Base-by-base conservation (phyloP, 2,888 invertebrate species). In the Lasius fuliginosus region DNA sequence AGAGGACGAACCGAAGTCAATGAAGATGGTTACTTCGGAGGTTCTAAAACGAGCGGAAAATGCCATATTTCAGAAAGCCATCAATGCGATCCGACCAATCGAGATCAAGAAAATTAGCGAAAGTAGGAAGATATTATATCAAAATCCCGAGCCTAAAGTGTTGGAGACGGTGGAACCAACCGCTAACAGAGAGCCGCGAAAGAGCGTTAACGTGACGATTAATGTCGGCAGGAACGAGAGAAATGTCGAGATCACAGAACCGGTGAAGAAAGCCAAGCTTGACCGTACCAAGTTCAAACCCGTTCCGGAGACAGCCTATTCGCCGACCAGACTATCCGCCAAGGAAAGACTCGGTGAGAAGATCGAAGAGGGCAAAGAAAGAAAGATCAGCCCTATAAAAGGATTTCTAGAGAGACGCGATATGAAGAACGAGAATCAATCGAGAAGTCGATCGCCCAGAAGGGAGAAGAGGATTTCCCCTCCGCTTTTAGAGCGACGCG, bases 11-110 rank as follows among this genome's bases (percentile, higher is more conserved):
- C 86, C 89, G 0, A 94, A 94, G 73, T 90, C 91, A 0, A 91
- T 91, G 5, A 98, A 98, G 95, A 97, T 97, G 60, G 95, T 97
- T 0, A 98, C 98, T 1, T 97, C 97, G 30, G 98, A 98, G 95
- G 98, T 99, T 5, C 95, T 99, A 73, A 98, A 98, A 93, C 96
- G 98, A 89, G 98, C 99, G 1, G 98, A 99, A 95, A 98, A 98
- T 94, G 98, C 98, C 0, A 97, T 99, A 90, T 98, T 98, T 94
- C 98, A 98, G 62, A 98, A 98, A 94, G 98, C 98, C 0, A 97
- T 98, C 64, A 98, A 97, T 92, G 97, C 98, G 0, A 97, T 98
- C 67, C 96, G 97, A 83, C 97, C 97, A 0, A 97, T 97, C 75
- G 97, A 97, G 95, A 97, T 97, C 73, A 97, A 97, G 92, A 97